A percentile compares a stretch with the other conserved stretches of the same genome.
Conservation (phyloP, 2,888 invertebrate genomes). For the Theodoxus fluviatilis region DNA sequence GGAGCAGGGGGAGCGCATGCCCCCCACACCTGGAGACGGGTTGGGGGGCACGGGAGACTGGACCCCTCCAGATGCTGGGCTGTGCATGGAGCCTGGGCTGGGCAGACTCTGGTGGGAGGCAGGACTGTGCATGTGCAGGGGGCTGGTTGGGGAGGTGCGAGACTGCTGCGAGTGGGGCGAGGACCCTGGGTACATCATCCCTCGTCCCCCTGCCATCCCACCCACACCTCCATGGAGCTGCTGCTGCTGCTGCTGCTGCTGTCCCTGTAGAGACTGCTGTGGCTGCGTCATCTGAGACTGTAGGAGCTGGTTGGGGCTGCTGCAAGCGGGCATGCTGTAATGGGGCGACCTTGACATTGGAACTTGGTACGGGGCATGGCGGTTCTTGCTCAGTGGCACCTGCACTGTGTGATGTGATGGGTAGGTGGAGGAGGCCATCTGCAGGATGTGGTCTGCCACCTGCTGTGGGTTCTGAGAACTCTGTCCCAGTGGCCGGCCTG, state of each 20-base stretch:
- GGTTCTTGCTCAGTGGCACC: slow-evolving; percentile 48
- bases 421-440: slow-evolving; percentile 57
- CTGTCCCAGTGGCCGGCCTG: slow-evolving; percentile 5
- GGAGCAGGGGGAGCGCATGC: slow-evolving; percentile 46
- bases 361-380: slow-evolving; percentile 55
- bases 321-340: slow-evolving; percentile 34
- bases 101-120: slow-evolving; percentile 51
- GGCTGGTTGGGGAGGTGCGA: slow-evolving; percentile 54
- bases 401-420: slow-evolving; percentile 53
- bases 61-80: slow-evolving; percentile 41
- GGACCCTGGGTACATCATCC: slow-evolving; percentile 37
- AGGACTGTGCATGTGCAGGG: slow-evolving; percentile 47
- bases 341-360: slow-evolving; percentile 45
- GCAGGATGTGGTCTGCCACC: slow-evolving; percentile 62
- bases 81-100: slow-evolving; percentile 56
- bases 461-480: slow-evolving; percentile 60
- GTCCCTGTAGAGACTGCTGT: slow-evolving; percentile 18
- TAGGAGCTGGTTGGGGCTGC: slow-evolving; percentile 22
- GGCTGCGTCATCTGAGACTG: slow-evolving; percentile 18
- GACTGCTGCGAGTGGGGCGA: slow-evolving; percentile 37
- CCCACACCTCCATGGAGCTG: slow-evolving; percentile 24
- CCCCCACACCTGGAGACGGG: slow-evolving; percentile 37
- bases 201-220: slow-evolving; percentile 15
- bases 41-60: slow-evolving; percentile 42
- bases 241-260: slow-evolving; percentile 31